Percentiles rank a stretch among this genome's conserved stretches.
Conservation (phyloP, 2,888 invertebrate species). For the Andrena haemorrhoa region DNA sequence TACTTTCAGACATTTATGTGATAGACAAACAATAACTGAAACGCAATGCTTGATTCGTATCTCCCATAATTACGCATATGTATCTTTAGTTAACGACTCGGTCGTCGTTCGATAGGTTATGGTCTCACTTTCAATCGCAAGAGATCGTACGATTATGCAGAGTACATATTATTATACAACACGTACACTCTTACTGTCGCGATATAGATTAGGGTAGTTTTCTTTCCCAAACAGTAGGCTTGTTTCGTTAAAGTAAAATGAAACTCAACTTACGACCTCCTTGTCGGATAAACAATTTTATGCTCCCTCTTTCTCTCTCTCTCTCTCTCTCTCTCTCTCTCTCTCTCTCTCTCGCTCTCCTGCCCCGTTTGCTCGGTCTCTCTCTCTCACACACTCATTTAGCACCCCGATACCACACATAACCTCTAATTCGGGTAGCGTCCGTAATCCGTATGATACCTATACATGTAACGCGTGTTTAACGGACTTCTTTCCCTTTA, state of each 20-base stretch:
- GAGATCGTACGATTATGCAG: neutral
- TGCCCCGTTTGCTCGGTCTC: neutral
- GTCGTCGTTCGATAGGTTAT: neutral
- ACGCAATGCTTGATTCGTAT: neutral
- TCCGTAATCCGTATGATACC: constrained; percentile 49
- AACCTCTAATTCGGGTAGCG: constrained; percentile 45
- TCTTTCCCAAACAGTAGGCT: neutral
- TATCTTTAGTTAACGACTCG: neutral
- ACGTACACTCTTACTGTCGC: too few relatives aligned
- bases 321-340: neutral
- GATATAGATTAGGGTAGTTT: neutral
- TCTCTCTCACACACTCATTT: neutral
- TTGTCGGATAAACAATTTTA: neutral
- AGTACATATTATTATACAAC: neutral
- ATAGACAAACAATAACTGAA: neutral
- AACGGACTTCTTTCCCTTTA: constrained; percentile 46
- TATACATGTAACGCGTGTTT: constrained; percentile 62
- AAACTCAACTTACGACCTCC: constrained; percentile 30
- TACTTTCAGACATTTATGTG: neutral
- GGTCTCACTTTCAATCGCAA: neutral
- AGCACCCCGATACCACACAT: constrained; percentile 9
- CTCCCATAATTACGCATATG: neutral
- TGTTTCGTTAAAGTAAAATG: neutral
- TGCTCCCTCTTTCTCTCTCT: constrained; percentile 4
- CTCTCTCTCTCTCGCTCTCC: neutral